Base-by-base conservation (phyloP, 1,140 invertebrate species). In the Habropoda laboriosa region DNA sequence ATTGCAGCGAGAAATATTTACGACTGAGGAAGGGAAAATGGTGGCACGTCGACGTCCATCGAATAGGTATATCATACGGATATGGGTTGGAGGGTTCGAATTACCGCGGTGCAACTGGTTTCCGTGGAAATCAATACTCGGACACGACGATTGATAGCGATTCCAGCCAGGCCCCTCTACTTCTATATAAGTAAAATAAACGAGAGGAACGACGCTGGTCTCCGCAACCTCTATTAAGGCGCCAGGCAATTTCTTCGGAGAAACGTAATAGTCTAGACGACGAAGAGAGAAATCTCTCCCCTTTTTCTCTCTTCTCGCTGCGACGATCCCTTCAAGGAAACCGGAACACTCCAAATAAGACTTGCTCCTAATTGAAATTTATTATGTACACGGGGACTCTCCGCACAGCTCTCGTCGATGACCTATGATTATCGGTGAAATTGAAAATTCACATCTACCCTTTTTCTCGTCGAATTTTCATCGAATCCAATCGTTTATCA, bases 101-200 rank as follows among this genome's bases (percentile, higher is more conserved):
- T 81, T 81, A 83, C 81, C n/a, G 53, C 51, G 58, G 60, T 71
- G 24, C 40, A 57, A 58, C 67, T 75, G 58, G 72, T 83, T 81
- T 70, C 58, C 72, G 71, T 71, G 40, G 64, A 83, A 83, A 83
- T 71, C 79, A 64, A 83, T 83, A 83, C 79, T 42, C 21, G 12
- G 32, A 45, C n/a, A n/a, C 35, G 35, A 61, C 72, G 66, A 83
- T 81, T 76, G 79, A 81, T 66, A 77, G 79, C 40, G 49, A 76
- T 51, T 70, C 32, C 24, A 49, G 55, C 13, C 42, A 21, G 6
- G 32, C 1, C 7, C 16, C 55, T 55, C 57, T 75, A 53, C 58
- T 21, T 57, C 51, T 60, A 30, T 61, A 60, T n/a, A 71, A 81
- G 60, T 60, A 57, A 83, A 76, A 72, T 68, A 83, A 66, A 81